Evolutionary conservation across 2,797 vertebrate species (phyloP).

Genomic region (Sebastes elongatus): DNA sequence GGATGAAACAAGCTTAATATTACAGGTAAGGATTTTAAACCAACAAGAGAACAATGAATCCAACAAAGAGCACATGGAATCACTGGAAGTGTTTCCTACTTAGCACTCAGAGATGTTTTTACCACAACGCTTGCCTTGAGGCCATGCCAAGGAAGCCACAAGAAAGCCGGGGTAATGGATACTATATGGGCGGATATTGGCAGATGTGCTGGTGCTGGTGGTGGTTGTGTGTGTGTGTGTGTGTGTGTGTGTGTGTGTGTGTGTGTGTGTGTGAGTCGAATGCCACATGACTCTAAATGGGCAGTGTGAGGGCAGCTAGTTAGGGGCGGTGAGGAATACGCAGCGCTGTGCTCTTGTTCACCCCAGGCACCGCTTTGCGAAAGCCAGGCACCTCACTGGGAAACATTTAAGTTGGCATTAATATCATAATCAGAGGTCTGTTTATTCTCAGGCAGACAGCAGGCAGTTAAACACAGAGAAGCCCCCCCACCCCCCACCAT

Average conservation of each 20-base stretch:
- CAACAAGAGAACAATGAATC: not conserved
- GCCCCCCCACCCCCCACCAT: not conserved
- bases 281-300: slow-evolving; percentile 32
- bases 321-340: slow-evolving; percentile 4
- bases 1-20: not conserved
- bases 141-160: not conserved
- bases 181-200: not conserved
- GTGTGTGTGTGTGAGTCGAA: not conserved
- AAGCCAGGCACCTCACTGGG: slow-evolving; percentile 36
- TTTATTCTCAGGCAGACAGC: slow-evolving; percentile 55
- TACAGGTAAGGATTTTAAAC: slow-evolving; percentile 9
- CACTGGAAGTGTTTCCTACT: slow-evolving; percentile 1
- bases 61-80: not conserved
- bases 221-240: too few species aligned
- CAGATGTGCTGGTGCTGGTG: not conserved
- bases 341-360: not conserved
- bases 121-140: not conserved
- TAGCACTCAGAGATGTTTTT: not conserved
- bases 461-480: slow-evolving; percentile 40
- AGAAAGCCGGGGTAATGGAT: not conserved
- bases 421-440: slow-evolving; percentile 65
- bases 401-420: slow-evolving; percentile 60
- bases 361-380: slow-evolving; percentile 16
- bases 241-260: too few species aligned
- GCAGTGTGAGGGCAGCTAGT: not conserved